A percentile compares a stretch with the other conserved stretches of the same genome.
Evolutionary conservation across 2,113 vertebrate genomes (phyloP).

Genomic region (Apteryx mantelli): DNA sequence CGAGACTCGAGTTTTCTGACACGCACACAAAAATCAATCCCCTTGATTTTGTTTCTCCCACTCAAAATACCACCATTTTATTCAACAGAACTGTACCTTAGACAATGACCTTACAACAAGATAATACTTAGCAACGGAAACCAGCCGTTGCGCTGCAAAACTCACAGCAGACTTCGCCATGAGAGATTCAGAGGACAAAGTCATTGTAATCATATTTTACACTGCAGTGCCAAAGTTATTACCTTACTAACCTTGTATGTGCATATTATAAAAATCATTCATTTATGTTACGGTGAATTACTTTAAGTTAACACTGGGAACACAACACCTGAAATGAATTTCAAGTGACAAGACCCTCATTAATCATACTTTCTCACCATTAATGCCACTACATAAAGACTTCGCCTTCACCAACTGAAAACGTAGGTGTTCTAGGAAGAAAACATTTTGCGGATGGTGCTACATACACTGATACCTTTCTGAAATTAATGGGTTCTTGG

Average conservation of each 20-base stretch:
- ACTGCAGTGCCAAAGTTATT: conserved; percentile 62
- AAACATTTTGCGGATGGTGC: conserved; percentile 26
- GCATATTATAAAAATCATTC: conserved; percentile 78
- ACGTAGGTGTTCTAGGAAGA: conserved; percentile 40
- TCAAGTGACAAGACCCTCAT: conserved; percentile 75
- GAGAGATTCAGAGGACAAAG: conserved; percentile 58
- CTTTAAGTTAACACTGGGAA: conserved; percentile 68
- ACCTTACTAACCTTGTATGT: conserved; percentile 68
- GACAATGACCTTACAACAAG: not conserved
- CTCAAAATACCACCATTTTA: not conserved
- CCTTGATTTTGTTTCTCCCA: not conserved
- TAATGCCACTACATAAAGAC: conserved; percentile 62
- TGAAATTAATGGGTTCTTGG: not conserved
- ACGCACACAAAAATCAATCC: not conserved
- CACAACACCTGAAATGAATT: conserved; percentile 73
- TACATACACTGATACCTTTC: not conserved
- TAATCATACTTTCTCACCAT: conserved; percentile 77
- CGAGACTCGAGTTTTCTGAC: not conserved
- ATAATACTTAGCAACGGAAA: not conserved
- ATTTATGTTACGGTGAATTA: conserved; percentile 77
- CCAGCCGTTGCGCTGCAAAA: not conserved
- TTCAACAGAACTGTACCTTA: not conserved
- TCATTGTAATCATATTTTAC: conserved; percentile 57
- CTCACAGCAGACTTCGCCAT: conserved; percentile 39
- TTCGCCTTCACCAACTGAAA: conserved; percentile 72